phyloP scores from a whole-genome alignment of 2,113 vertebrate genomes.

The Eurypyga helias region DNA sequence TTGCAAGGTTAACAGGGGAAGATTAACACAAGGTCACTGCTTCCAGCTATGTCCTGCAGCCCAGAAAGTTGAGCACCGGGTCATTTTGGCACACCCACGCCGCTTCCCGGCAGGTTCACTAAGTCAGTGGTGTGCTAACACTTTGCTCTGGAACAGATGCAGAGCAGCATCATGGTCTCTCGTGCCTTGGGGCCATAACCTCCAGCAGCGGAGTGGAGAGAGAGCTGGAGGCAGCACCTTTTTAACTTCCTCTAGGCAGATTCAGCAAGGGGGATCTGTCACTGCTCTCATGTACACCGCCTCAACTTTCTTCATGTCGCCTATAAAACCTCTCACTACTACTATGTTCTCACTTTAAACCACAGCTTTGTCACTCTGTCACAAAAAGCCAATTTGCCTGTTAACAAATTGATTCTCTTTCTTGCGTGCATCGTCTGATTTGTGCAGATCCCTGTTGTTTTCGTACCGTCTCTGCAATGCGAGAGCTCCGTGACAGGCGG shows the following conservation, averaged over 20 bases:
- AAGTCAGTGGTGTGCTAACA: neutral
- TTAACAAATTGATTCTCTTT: conserved; percentile 25
- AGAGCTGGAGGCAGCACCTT: neutral
- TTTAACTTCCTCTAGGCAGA: neutral
- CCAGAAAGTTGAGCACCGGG: neutral
- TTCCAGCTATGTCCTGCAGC: neutral
- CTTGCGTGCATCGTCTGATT: conserved; percentile 3
- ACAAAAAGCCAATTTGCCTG: conserved; percentile 46
- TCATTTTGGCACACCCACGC: neutral
- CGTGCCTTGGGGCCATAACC: neutral
- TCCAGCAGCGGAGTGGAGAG: neutral
- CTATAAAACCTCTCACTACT: conserved; percentile 37
- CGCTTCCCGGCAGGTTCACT: neutral
- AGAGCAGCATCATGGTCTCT: neutral
- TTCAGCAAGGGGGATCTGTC: neutral
- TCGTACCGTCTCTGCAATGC: neutral
- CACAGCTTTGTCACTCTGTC: conserved; percentile 51
- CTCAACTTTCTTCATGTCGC: neutral
- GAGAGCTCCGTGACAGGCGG: neutral
- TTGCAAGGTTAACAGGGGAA: neutral
- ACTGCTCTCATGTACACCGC: neutral
- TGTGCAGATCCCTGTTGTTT: conserved; percentile 46
- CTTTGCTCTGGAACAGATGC: neutral
- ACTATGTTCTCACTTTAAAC: neutral
- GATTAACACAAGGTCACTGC: neutral